These are phyloP conservation scores for Zelleria hepariella DNA, from an alignment of 2,888 invertebrate genomes.

Conservation along the genomic window DNA sequence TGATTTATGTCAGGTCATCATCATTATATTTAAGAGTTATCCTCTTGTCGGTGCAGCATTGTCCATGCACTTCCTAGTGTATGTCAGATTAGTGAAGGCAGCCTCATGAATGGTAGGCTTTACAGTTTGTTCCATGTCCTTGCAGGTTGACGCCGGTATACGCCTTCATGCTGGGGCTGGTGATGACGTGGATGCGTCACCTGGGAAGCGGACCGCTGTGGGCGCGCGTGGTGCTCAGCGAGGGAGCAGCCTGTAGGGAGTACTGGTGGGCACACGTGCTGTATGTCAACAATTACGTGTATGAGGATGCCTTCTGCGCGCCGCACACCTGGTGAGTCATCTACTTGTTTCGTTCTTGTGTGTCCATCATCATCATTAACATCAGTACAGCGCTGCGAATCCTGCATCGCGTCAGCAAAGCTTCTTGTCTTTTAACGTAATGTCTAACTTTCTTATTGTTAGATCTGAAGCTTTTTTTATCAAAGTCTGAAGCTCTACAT, in stretches of 20 bases:
- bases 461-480: too few relatives aligned
- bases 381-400: too few relatives aligned
- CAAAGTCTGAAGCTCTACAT: too few relatives aligned
- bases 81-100: too few relatives aligned
- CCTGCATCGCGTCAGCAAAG: too few relatives aligned
- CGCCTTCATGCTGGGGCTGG: conserved; percentile 41
- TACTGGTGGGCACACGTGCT: conserved; percentile 65
- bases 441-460: too few relatives aligned
- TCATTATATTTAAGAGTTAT: too few relatives aligned
- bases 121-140: conserved; percentile 6
- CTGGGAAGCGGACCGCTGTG: conserved; percentile 49
- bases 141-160: conserved; percentile 54
- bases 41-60: too few relatives aligned
- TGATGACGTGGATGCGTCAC: conserved; percentile 44
- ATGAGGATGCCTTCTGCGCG: conserved; percentile 33
- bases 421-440: too few relatives aligned
- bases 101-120: background rate
- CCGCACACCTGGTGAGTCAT: conserved; percentile 48
- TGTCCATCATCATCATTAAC: too few relatives aligned
- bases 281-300: conserved; percentile 59
- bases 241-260: conserved; percentile 41
- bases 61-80: too few relatives aligned
- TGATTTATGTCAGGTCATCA: too few relatives aligned
- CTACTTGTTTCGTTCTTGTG: background rate
- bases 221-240: conserved; percentile 36